A percentile compares a stretch with the other conserved stretches of the same genome.
These are phyloP conservation scores for Callyntrura sp. DNA, from an alignment of 2,888 invertebrate species.

Conservation along the genomic window DNA sequence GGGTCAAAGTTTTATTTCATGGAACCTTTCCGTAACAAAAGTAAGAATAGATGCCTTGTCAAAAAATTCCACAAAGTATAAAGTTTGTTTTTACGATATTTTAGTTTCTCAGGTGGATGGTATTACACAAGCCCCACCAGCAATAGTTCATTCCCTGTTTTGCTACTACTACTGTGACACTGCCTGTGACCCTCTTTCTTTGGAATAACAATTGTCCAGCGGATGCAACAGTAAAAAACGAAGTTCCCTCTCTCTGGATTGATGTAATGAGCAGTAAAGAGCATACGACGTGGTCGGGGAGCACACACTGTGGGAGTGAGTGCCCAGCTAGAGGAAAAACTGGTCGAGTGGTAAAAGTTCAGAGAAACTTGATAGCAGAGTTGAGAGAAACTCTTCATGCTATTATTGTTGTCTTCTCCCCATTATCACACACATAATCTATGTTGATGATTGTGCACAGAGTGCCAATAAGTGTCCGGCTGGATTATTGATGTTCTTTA, in stretches of 20 bases:
- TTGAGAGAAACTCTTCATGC: no score
- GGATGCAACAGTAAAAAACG: slow-evolving; percentile 43
- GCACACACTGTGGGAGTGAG: slow-evolving; percentile 21
- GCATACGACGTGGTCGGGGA: slow-evolving; percentile 46
- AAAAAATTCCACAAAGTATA: not conserved
- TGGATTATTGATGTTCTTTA: slow-evolving; percentile 58
- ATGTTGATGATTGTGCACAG: slow-evolving; percentile 19
- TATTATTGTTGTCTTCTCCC: no score
- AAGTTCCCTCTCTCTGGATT: no score
- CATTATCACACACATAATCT: not conserved
- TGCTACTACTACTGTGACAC: no score
- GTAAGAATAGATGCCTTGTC: not conserved
- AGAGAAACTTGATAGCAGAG: not conserved
- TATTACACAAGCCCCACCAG: not conserved
- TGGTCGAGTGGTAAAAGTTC: slow-evolving; percentile 12
- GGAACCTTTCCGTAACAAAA: no score
- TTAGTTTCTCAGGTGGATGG: slow-evolving; percentile 33
- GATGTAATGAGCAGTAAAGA: slow-evolving; percentile 66
- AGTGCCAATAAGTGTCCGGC: slow-evolving; percentile 60
- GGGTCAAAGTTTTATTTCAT: no score
- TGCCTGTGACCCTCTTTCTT: slow-evolving; percentile 19
- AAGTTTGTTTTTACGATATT: slow-evolving; percentile 21
- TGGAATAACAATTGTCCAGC: no score
- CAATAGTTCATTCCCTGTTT: no score
- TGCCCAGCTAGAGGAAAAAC: slow-evolving; percentile 4